phyloP scores from a whole-genome alignment of 35 echinoderm and acorn worm species.

The Patiria miniata region DNA sequence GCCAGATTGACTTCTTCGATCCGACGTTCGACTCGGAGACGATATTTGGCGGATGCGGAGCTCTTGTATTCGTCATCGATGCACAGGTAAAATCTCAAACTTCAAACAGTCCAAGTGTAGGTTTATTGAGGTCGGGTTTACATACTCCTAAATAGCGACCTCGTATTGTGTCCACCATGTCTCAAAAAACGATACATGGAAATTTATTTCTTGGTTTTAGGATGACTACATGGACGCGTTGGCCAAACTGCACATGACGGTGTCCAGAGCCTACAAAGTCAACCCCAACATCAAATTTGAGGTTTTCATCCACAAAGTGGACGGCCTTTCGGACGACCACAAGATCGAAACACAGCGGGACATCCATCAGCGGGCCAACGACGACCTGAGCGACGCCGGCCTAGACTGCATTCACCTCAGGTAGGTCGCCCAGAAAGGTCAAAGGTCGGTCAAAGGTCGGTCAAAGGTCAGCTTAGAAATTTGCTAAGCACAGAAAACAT shows the following conservation, averaged over 20 bases:
- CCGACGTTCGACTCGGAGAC: conserved; percentile 96
- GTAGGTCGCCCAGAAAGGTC: conserved; percentile 26
- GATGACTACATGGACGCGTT: conserved; percentile 99
- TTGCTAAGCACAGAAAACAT: no score
- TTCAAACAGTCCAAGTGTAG: no score
- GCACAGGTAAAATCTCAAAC: conserved; percentile 74
- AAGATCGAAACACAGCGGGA: conserved; percentile 97
- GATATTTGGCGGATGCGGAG: conserved; percentile 96
- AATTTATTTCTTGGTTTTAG: conserved; percentile 55
- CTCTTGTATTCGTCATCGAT: conserved; percentile 96
- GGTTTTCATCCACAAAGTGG: conserved; percentile 98
- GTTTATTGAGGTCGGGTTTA: neutral
- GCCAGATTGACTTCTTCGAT: conserved; percentile 99
- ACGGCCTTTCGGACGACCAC: conserved; percentile 93
- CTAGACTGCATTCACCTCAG: conserved; percentile 86
- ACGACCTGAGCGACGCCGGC: conserved; percentile 80
- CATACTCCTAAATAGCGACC: no score
- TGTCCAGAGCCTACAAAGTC: conserved; percentile 89
- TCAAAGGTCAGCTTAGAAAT: no score
- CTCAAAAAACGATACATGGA: no score
- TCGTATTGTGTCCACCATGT: no score
- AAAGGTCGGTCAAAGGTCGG: no score
- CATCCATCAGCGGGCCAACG: conserved; percentile 90
- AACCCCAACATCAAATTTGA: conserved; percentile 99
- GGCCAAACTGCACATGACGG: conserved; percentile 85